Base-by-base conservation (phyloP, 1,140 invertebrate genomes). In the Hycleus phaleratus region DNA sequence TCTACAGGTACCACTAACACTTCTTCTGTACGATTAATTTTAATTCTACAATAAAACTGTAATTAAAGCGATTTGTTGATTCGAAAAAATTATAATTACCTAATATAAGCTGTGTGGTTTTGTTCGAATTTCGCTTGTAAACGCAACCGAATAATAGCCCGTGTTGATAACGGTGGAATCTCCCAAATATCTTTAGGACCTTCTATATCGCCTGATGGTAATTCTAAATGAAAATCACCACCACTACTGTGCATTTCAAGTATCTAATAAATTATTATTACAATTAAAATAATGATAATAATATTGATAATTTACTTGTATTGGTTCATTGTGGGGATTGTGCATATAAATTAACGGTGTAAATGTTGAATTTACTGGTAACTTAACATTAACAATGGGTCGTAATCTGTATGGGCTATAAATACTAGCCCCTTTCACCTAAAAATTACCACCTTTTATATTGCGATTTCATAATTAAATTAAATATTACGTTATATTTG, bases 291-390 rank as follows among this genome's bases (percentile, higher is more conserved):
- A 18, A 18, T 18, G 18, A 18, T 18, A 18, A 18, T 18, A 18
- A 18, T 18, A 18, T 18, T 18, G 18, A 18, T 18, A 51, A 32
- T 53, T 65, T 78, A 93, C 92, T 82, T 96, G 92, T 71, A 97
- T 80, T 54, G 86, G 79, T 64, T 85, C 80, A 66, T 84, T 81
- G 73, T 93, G 88, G 66, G 95, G 95, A 83, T 98, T 98, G 77
- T 96, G 88, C 78, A 98, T 85, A 65, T 90, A 84, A 68, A 98
- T 93, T 66, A 93, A 76, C 52, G 93, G 90, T 64, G 90, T 85
- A 75, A 94, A 92, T 61, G 87, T 90, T 58, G 91, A 88, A 79
- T 97, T 97, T 64, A 93, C 78, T 53, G 95, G 95, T 75, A 97
- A 84, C 73, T 87, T 85, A 45, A 95, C 85, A 50, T 88, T 91